Conservation (phyloP, 1,140 invertebrate species). For the Pseudachorutes palmiensis region DNA sequence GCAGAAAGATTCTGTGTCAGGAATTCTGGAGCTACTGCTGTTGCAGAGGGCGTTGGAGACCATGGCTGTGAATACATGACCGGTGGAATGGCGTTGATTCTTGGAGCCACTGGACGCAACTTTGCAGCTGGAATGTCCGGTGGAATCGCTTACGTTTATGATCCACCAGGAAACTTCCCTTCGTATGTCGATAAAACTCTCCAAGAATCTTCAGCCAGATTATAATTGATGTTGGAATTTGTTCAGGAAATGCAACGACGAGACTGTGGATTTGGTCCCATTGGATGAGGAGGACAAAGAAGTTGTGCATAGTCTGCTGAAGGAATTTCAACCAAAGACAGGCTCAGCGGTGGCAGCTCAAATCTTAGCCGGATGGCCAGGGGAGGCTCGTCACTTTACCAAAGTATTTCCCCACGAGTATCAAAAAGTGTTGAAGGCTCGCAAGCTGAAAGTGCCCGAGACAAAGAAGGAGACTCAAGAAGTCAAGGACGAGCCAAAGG, state of each 20-base stretch:
- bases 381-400: conserved; percentile 68
- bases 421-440: conserved; percentile 76
- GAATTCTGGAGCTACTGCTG: conserved; percentile 90
- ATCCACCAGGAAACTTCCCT: conserved; percentile 43
- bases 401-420: conserved; percentile 98
- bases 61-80: conserved; percentile 99
- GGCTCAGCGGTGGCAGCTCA: conserved; percentile 74
- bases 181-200: conserved; percentile 16
- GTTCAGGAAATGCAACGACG: conserved; percentile 73
- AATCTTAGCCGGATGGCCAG: conserved; percentile 74
- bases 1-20: conserved; percentile 96
- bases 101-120: conserved; percentile 91
- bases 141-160: conserved; percentile 92
- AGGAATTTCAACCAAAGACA: conserved; percentile 84
- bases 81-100: conserved; percentile 77
- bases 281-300: conserved; percentile 69
- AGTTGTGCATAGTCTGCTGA: conserved; percentile 66
- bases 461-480: conserved; percentile 44
- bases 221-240: conserved; percentile 35
- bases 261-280: conserved; percentile 80
- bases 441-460: conserved; percentile 49
- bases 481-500: conserved; percentile 44
- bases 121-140: conserved; percentile 99
- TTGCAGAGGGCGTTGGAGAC: conserved; percentile 90
- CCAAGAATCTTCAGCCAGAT: conserved; percentile 21